phyloP scores from a whole-genome alignment of 2,888 invertebrate species.

The Flexamia atlantica region DNA sequence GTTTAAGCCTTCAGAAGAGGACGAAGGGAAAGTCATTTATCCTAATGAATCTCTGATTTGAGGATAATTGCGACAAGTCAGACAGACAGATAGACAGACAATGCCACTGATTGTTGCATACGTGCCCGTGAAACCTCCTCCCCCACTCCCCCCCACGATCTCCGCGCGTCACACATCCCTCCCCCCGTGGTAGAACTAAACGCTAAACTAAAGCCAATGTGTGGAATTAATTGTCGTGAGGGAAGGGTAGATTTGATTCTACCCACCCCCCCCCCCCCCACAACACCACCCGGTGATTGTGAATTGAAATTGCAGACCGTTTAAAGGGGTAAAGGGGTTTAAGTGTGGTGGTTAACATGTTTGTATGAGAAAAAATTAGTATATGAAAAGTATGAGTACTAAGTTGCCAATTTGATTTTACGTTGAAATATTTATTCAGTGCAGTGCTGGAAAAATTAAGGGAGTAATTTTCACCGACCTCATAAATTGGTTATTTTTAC shows the following conservation, averaged over 20 bases:
- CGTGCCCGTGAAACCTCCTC: slow-evolving; percentile 12
- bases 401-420: too few relatives aligned
- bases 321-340: neutral
- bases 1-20: neutral
- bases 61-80: slow-evolving; percentile 10
- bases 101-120: slow-evolving; percentile 39
- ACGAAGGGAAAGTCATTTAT: slow-evolving; percentile 6
- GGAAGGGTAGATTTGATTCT: neutral
- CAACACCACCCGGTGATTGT: slow-evolving; percentile 18
- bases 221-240: slow-evolving; percentile 25
- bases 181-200: neutral
- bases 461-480: too few relatives aligned
- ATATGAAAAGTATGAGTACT: too few relatives aligned
- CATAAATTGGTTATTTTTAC: too few relatives aligned
- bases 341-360: too few relatives aligned
- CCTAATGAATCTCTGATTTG: slow-evolving; percentile 9
- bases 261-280: too few relatives aligned
- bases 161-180: neutral
- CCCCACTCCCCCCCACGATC: neutral
- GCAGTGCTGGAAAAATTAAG: too few relatives aligned
- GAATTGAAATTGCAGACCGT: slow-evolving; percentile 29
- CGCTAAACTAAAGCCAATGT: slow-evolving; percentile 45
- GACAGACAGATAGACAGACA: slow-evolving; percentile 28
- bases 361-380: too few relatives aligned
- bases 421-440: too few relatives aligned